A percentile compares a stretch with the other conserved stretches of the same genome.
These are phyloP conservation scores for Arctocebus calabarensis DNA, from an alignment of 2,797 vertebrate genomes.

Conservation along the genomic window DNA sequence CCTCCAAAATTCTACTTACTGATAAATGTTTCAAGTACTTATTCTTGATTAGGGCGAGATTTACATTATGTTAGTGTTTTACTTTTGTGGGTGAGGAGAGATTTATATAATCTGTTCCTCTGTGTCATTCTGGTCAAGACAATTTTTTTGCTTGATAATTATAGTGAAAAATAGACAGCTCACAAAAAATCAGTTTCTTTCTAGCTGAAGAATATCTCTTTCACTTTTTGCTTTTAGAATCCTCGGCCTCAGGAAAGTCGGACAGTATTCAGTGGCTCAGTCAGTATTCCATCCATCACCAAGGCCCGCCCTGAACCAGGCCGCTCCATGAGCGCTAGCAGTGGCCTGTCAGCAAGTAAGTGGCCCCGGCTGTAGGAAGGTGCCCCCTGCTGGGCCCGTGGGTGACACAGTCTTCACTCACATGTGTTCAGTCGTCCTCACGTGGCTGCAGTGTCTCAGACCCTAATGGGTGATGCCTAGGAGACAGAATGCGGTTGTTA, in stretches of 20 bases:
- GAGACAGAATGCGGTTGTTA: background rate
- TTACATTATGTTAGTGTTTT: background rate
- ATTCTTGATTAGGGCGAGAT: background rate
- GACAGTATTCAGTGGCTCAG: conserved; percentile 96
- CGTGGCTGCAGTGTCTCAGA: background rate
- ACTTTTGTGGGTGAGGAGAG: background rate
- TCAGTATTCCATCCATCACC: conserved; percentile 98
- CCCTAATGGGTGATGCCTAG: background rate
- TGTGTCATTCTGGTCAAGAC: background rate
- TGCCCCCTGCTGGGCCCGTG: accelerated
- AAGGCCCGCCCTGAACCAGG: conserved; percentile 96
- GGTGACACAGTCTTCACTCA: background rate
- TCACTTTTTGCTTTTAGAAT: conserved; percentile 90
- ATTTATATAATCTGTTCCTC: background rate
- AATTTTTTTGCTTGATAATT: background rate
- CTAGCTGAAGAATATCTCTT: conserved; percentile 34
- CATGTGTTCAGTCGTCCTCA: accelerated
- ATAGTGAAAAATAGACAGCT: background rate
- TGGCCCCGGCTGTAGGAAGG: conserved; percentile 67
- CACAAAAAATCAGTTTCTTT: background rate
- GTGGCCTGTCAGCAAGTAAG: conserved; percentile 97
- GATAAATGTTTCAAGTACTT: conserved; percentile 66
- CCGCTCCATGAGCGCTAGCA: conserved; percentile 98
- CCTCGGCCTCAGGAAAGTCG: conserved; percentile 96
- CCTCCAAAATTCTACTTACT: conserved; percentile 65